Conservation (phyloP, 2,113 vertebrate species). For the Zosterops borbonicus region DNA sequence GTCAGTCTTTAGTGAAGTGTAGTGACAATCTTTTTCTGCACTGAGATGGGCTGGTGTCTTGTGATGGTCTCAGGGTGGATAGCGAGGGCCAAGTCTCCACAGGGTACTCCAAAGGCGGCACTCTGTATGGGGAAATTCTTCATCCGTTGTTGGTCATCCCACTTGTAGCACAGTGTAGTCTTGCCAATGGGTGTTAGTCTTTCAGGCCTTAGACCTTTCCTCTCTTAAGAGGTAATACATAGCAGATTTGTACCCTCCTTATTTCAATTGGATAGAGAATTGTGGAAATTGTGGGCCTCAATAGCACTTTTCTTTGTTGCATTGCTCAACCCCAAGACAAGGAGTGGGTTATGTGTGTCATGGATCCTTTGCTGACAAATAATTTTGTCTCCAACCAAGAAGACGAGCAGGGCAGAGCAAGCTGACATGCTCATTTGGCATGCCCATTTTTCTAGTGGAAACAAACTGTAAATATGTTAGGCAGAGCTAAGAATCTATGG, state of each 20-base stretch:
- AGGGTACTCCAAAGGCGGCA: background rate
- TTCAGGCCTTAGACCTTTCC: background rate
- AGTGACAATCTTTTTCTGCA: background rate
- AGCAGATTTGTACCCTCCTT: background rate
- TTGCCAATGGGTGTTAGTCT: background rate
- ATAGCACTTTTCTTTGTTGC: background rate
- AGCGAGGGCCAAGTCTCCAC: background rate
- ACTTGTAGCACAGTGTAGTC: background rate
- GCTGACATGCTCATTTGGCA: background rate
- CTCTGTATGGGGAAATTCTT: background rate
- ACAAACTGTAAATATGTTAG: background rate
- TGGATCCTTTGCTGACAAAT: background rate
- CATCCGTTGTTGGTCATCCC: background rate
- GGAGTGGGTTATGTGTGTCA: fast-evolving
- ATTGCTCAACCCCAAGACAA: background rate
- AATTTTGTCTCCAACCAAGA: background rate
- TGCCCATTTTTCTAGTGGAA: background rate
- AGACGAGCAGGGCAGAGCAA: background rate
- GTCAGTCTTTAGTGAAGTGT: background rate
- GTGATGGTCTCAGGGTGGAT: background rate
- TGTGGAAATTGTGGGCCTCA: background rate
- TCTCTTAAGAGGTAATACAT: background rate
- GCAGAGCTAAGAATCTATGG: background rate
- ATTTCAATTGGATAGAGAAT: background rate
- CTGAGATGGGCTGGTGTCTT: background rate